These are phyloP conservation scores for Tortricodes alternella DNA, from an alignment of 2,888 invertebrate genomes.

Conservation along the genomic window DNA sequence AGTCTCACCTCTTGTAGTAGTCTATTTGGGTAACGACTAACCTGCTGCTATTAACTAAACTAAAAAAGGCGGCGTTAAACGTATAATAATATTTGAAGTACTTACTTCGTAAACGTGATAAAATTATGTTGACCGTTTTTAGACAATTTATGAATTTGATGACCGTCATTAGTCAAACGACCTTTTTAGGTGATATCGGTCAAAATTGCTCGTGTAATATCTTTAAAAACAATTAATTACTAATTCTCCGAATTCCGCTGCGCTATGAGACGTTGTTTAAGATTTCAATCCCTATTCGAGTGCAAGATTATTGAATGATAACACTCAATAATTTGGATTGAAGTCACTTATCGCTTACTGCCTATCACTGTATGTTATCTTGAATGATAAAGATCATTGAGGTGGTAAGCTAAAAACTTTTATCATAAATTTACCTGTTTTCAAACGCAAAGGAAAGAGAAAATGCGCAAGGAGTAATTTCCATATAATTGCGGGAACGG, in stretches of 20 bases:
- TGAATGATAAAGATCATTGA: not conserved
- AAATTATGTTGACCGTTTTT: not conserved
- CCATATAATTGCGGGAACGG: slow-evolving; percentile 26
- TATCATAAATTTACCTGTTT: not conserved
- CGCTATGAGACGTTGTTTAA: too few species aligned
- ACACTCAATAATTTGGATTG: too few species aligned
- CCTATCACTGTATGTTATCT: not conserved
- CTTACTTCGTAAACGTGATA: not conserved
- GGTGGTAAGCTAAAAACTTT: not conserved
- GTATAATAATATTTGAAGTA: not conserved
- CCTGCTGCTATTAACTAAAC: slow-evolving; percentile 4
- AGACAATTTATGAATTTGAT: not conserved
- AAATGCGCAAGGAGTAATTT: slow-evolving; percentile 14
- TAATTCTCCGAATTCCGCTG: too few species aligned
- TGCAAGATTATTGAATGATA: not conserved
- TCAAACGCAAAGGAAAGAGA: not conserved
- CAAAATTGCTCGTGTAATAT: not conserved
- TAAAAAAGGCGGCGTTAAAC: not conserved
- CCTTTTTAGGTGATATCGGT: not conserved
- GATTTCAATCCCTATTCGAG: not conserved
- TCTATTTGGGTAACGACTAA: slow-evolving; percentile 14
- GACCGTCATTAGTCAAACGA: not conserved
- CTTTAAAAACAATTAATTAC: too few species aligned
- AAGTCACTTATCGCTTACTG: not conserved
- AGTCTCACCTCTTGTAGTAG: slow-evolving; percentile 9